Evolutionary conservation across 2,797 vertebrate species (phyloP).

Genomic region (Petrocephalus schoutedeni): DNA sequence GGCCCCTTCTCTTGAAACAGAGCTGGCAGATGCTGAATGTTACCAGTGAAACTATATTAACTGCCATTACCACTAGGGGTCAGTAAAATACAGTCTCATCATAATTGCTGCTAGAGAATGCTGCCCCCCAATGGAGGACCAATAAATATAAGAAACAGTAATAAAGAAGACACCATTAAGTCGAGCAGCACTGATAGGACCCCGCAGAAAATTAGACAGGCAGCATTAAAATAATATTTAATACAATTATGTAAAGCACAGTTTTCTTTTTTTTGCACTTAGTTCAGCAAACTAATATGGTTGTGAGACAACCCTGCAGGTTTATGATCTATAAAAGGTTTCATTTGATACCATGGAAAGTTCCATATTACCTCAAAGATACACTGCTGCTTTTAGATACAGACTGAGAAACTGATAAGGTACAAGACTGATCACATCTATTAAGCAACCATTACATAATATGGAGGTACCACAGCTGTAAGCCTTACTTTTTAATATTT

Average conservation of each 20-base stretch:
- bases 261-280: no score
- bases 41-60: background rate
- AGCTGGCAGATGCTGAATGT: background rate
- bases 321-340: no score
- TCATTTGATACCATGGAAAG: background rate
- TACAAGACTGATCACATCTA: background rate
- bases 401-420: background rate
- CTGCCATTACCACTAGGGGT: constrained; percentile 3
- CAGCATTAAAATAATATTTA: background rate
- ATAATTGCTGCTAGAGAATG: background rate
- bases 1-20: background rate
- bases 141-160: background rate
- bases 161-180: background rate
- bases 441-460: background rate
- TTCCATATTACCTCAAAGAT: background rate
- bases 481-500: background rate
- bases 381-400: background rate
- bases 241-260: no score
- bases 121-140: background rate
- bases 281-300: no score
- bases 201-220: background rate
- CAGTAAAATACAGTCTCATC: background rate
- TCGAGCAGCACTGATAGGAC: background rate
- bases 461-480: background rate
- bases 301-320: no score